Percentiles rank a stretch among this genome's conserved stretches.
Evolutionary conservation across 1,140 invertebrate genomes (phyloP).

Genomic region (Theocolax elegans): DNA sequence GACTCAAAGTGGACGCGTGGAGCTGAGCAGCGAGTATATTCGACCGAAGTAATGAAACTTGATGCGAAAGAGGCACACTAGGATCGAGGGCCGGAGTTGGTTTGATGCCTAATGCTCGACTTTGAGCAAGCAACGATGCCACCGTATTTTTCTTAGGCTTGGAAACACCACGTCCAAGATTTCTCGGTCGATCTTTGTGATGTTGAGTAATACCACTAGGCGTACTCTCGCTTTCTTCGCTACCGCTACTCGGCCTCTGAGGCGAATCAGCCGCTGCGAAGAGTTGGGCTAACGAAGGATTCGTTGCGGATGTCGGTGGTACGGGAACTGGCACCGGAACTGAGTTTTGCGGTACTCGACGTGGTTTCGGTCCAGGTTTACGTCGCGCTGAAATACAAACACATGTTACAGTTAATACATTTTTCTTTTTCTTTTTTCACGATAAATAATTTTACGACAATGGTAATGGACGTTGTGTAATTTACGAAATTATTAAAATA

Average conservation of each 20-base stretch:
- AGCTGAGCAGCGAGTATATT: conserved; percentile 72
- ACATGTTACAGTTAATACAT: too few relatives aligned
- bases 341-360: conserved; percentile 74
- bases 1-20: conserved; percentile 58
- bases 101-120: conserved; percentile 79
- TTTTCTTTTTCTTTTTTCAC: too few relatives aligned
- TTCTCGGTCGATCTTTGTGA: conserved; percentile 79
- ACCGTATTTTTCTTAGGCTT: conserved; percentile 93
- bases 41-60: conserved; percentile 71
- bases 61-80: conserved; percentile 70
- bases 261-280: conserved; percentile 71
- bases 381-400: conserved; percentile 74
- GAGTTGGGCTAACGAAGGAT: conserved; percentile 68
- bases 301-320: conserved; percentile 67
- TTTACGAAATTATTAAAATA: too few relatives aligned
- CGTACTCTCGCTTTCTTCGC: conserved; percentile 74
- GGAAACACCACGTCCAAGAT: conserved; percentile 84
- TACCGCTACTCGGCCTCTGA: conserved; percentile 73
- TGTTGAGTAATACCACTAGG: conserved; percentile 50
- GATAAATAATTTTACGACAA: too few relatives aligned
- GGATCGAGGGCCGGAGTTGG: conserved; percentile 71
- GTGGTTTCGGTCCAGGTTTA: conserved; percentile 79
- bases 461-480: too few relatives aligned
- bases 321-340: conserved; percentile 64
- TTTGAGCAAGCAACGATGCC: conserved; percentile 85